These are phyloP conservation scores for Hirtodrosophila confusa DNA, from an alignment of 2,888 invertebrate species.

Conservation along the genomic window DNA sequence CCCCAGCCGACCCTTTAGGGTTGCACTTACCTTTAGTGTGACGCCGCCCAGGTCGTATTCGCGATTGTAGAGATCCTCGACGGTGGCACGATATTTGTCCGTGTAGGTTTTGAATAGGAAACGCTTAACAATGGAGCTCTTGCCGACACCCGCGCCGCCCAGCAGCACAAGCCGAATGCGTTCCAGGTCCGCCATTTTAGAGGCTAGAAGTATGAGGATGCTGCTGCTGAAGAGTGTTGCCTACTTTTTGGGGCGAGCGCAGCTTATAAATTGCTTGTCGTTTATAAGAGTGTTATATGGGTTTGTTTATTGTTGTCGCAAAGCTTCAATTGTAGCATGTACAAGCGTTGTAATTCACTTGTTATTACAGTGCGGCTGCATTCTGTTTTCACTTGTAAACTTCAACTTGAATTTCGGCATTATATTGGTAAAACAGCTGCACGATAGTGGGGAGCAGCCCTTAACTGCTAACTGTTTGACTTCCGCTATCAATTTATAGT, in stretches of 20 bases:
- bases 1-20: neutral
- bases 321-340: conserved; percentile 17
- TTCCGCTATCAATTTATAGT: conserved; percentile 46
- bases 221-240: conserved; percentile 8
- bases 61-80: conserved; percentile 94
- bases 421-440: conserved; percentile 11
- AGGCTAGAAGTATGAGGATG: neutral
- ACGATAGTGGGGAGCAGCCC: neutral
- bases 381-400: conserved; percentile 26
- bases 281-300: conserved; percentile 20
- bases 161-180: conserved; percentile 92
- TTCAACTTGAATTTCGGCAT: conserved; percentile 61
- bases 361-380: conserved; percentile 29
- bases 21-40: conserved; percentile 87
- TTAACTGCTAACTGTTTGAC: conserved; percentile 29
- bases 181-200: conserved; percentile 88
- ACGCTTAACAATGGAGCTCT: conserved; percentile 92
- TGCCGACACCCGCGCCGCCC: conserved; percentile 93
- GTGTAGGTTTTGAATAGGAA: conserved; percentile 92
- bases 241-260: conserved; percentile 17
- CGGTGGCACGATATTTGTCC: conserved; percentile 93
- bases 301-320: conserved; percentile 34
- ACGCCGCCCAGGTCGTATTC: conserved; percentile 92
- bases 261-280: conserved; percentile 49
- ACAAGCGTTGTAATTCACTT: conserved; percentile 24